A percentile compares a stretch with the other conserved stretches of the same genome.
Evolutionary conservation across 1,140 invertebrate genomes (phyloP).

Genomic region (Bombus consobrinus): DNA sequence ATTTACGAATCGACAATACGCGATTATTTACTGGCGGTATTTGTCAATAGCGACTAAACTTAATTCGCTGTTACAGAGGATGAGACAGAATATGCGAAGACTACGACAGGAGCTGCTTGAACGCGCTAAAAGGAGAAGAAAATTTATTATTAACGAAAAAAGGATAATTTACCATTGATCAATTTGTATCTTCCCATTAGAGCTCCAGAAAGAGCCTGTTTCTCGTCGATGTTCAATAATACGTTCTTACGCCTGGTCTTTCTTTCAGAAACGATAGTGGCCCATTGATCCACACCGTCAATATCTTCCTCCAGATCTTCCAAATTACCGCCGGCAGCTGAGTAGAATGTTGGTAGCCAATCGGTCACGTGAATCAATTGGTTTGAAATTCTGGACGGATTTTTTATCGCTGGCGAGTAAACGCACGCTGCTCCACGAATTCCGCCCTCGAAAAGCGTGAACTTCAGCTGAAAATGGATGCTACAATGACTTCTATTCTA

Average conservation of each 20-base stretch:
- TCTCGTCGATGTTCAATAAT: slow-evolving; percentile 75
- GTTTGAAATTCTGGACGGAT: slow-evolving; percentile 82
- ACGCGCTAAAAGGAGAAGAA: no score
- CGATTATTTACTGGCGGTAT: no score
- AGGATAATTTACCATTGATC: slow-evolving; percentile 65
- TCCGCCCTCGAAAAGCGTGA: slow-evolving; percentile 86
- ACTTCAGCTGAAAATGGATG: slow-evolving; percentile 72
- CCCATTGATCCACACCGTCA: slow-evolving; percentile 84
- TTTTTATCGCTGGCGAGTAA: slow-evolving; percentile 82
- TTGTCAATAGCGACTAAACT: no score
- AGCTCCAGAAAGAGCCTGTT: slow-evolving; percentile 50
- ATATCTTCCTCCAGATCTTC: slow-evolving; percentile 66
- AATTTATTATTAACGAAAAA: background rate
- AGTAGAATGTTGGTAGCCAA: slow-evolving; percentile 88
- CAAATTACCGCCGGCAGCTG: slow-evolving; percentile 82
- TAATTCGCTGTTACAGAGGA: no score
- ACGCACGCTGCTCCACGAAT: slow-evolving; percentile 85
- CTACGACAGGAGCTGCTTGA: no score
- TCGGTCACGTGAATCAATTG: slow-evolving; percentile 88
- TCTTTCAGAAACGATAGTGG: slow-evolving; percentile 63
- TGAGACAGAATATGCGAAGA: no score
- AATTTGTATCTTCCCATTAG: slow-evolving; percentile 72
- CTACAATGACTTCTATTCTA: no score
- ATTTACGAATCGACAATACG: no score
- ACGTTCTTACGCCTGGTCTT: slow-evolving; percentile 46